These are phyloP conservation scores for Jaculus jaculus DNA, from an alignment of 2,113 vertebrate genomes.

Conservation along the genomic window DNA sequence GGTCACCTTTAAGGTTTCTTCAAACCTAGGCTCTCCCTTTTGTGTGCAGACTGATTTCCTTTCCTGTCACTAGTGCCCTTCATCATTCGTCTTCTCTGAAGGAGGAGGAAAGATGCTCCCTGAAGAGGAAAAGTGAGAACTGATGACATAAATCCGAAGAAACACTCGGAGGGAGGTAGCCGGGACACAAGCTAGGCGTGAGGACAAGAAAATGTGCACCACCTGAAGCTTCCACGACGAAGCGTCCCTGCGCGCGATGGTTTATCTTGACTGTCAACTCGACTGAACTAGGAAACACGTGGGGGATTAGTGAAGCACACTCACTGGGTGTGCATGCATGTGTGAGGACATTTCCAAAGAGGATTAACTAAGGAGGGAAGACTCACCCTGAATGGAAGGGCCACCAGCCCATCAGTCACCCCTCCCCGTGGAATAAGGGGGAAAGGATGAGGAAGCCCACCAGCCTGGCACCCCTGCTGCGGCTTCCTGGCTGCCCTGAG, in stretches of 20 bases:
- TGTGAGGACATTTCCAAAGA: not conserved
- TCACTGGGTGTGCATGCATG: not conserved
- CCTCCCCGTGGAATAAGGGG: not conserved
- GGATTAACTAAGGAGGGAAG: not conserved
- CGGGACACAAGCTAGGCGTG: not conserved
- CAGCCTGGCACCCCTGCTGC: not conserved
- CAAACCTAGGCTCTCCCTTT: not conserved
- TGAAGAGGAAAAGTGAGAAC: not conserved
- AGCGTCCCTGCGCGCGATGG: not conserved
- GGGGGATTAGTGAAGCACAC: not conserved
- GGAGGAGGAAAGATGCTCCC: not conserved
- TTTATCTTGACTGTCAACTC: not conserved
- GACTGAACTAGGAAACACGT: too few species aligned
- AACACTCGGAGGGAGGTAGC: not conserved
- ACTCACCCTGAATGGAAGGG: not conserved
- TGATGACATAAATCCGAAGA: not conserved
- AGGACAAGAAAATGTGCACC: not conserved
- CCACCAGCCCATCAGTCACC: not conserved
- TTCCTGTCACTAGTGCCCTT: conserved; percentile 33
- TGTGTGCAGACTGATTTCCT: not conserved
- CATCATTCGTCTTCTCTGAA: conserved; percentile 61
- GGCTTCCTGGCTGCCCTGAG: not conserved
- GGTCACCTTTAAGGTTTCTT: not conserved
- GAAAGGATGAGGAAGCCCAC: not conserved
- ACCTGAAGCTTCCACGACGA: not conserved